phyloP scores from a whole-genome alignment of 2,113 vertebrate species.

The Colaptes auratus region DNA sequence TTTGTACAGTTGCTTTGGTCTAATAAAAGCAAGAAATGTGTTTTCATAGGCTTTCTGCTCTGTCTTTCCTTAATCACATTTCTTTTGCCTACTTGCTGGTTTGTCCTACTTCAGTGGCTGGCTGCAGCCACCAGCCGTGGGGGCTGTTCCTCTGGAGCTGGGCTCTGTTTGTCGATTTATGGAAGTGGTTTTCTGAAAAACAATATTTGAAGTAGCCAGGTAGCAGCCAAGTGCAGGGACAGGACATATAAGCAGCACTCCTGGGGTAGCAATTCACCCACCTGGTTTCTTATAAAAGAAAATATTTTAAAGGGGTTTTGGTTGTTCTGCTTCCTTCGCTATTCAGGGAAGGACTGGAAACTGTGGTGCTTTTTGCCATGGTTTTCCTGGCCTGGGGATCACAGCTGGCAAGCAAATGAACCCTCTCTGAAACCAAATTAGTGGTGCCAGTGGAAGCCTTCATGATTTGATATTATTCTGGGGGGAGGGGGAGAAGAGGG shows the following conservation, averaged over 20 bases:
- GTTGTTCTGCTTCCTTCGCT: background rate
- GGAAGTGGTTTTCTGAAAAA: slow-evolving; percentile 65
- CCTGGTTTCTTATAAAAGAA: slow-evolving; percentile 56
- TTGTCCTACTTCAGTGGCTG: slow-evolving; percentile 39
- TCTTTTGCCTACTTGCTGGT: background rate
- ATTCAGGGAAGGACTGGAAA: background rate
- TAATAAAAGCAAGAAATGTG: slow-evolving; percentile 49
- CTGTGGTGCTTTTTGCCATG: background rate
- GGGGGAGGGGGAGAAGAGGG: background rate
- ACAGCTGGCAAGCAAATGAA: background rate
- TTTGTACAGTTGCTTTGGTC: background rate
- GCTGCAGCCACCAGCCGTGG: background rate
- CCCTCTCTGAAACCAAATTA: background rate
- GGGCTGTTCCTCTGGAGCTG: slow-evolving; percentile 18
- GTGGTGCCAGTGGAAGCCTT: background rate
- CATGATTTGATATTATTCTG: background rate
- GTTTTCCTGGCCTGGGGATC: background rate
- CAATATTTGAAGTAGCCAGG: slow-evolving; percentile 57
- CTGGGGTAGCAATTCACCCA: background rate
- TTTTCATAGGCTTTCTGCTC: slow-evolving; percentile 55
- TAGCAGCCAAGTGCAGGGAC: slow-evolving; percentile 40
- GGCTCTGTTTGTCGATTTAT: slow-evolving; percentile 49
- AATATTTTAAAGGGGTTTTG: background rate
- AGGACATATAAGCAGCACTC: background rate
- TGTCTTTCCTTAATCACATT: slow-evolving; percentile 58